Evolutionary conservation across 2,113 vertebrate genomes (phyloP).

Genomic region (Empidonax alnorum): DNA sequence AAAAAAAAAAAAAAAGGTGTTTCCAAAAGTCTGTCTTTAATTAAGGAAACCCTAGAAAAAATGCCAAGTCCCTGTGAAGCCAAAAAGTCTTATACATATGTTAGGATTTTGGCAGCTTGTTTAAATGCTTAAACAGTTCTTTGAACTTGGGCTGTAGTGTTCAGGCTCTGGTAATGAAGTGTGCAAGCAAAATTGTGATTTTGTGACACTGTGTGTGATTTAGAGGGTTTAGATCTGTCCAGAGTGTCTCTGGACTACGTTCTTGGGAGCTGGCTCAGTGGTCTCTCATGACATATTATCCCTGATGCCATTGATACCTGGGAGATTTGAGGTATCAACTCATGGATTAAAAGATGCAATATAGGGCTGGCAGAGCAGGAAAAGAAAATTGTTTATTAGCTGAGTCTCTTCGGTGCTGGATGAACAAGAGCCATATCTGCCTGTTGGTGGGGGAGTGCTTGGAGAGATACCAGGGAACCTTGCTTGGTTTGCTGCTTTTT

Average conservation of each 20-base stretch:
- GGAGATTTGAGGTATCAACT: not conserved
- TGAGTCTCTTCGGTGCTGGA: not conserved
- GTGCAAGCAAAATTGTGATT: not conserved
- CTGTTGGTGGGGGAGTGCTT: not conserved
- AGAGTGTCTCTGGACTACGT: not conserved
- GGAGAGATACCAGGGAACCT: not conserved
- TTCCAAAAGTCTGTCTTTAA: constrained; percentile 4
- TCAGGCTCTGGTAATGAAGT: not conserved
- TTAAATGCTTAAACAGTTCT: not conserved
- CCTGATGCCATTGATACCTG: not conserved
- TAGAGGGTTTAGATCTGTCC: not conserved
- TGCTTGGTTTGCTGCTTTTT: not conserved
- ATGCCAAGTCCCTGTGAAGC: not conserved
- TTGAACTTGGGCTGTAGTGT: not conserved
- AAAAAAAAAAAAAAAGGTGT: not conserved
- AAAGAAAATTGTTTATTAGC: not conserved
- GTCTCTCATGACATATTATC: not conserved
- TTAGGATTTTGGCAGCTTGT: not conserved
- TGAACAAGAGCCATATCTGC: not conserved
- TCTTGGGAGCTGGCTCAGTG: not conserved
- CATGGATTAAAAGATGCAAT: not conserved
- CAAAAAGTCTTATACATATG: not conserved
- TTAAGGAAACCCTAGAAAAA: not conserved
- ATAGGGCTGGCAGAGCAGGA: not conserved
- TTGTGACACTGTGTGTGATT: not conserved